phyloP scores from a whole-genome alignment of 2,888 invertebrate species.

The Hemaris fuciformis region DNA sequence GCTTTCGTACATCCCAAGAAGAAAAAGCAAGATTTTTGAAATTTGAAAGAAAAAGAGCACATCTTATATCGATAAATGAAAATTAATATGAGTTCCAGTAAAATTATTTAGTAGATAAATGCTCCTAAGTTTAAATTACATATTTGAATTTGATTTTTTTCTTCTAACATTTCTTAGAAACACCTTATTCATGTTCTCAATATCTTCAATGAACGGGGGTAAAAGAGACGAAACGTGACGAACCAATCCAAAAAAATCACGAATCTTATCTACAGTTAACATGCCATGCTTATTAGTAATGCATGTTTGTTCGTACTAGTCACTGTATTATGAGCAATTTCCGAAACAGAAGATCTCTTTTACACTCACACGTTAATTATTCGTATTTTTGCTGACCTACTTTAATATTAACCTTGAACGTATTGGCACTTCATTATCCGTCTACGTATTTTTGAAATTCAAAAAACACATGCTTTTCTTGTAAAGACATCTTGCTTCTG shows the following conservation, averaged over 20 bases:
- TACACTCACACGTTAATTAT: conserved; percentile 32
- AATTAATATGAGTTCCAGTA: too few species aligned
- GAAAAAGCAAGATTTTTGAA: too few species aligned
- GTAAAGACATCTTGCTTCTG: background rate
- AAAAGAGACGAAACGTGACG: background rate
- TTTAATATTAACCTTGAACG: conserved; percentile 23
- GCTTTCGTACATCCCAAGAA: too few species aligned
- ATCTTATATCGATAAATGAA: too few species aligned
- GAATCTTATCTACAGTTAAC: background rate
- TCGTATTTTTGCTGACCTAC: conserved; percentile 41
- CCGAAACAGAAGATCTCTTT: conserved; percentile 18
- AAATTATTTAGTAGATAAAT: too few species aligned
- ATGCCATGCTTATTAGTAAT: background rate
- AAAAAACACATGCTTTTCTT: background rate
- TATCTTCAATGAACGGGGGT: background rate
- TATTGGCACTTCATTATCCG: conserved; percentile 9
- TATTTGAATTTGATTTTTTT: too few species aligned
- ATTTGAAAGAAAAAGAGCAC: too few species aligned
- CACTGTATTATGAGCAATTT: background rate
- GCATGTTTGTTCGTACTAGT: too few species aligned
- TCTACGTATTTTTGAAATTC: background rate
- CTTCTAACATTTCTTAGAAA: too few species aligned
- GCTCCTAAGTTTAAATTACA: too few species aligned
- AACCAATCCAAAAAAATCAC: background rate
- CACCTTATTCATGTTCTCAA: too few species aligned